These are phyloP conservation scores for Morpho achilles DNA, from an alignment of 2,888 invertebrate genomes.

Conservation along the genomic window DNA sequence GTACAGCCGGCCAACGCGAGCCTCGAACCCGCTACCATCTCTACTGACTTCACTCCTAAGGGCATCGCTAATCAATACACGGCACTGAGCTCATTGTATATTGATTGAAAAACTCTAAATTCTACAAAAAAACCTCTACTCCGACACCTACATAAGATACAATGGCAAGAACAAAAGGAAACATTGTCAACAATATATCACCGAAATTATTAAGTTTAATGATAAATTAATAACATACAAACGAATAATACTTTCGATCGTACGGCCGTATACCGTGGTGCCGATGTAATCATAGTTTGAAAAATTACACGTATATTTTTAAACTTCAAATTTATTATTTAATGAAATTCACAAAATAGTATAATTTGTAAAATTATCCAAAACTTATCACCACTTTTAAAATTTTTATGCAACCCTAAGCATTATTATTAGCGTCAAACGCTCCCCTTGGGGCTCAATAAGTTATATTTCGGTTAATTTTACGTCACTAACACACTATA, in stretches of 20 bases:
- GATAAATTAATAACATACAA: slow-evolving; percentile 43
- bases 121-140: slow-evolving; percentile 67
- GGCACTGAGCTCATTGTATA: slow-evolving; percentile 72
- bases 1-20: slow-evolving; percentile 65
- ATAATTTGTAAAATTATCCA: slow-evolving; percentile 80
- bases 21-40: slow-evolving; percentile 55
- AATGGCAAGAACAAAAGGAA: slow-evolving; percentile 76
- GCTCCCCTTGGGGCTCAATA: slow-evolving; percentile 76
- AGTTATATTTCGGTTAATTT: slow-evolving; percentile 74
- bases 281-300: slow-evolving; percentile 46
- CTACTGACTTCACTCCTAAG: slow-evolving; percentile 66
- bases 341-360: slow-evolving; percentile 77
- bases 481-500: slow-evolving; percentile 77
- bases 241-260: slow-evolving; percentile 55
- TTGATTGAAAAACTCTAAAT: slow-evolving; percentile 72
- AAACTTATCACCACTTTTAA: slow-evolving; percentile 78
- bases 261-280: slow-evolving; percentile 30
- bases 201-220: slow-evolving; percentile 48
- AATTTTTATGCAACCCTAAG: slow-evolving; percentile 77
- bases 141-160: slow-evolving; percentile 72
- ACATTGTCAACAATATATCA: slow-evolving; percentile 61
- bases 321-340: slow-evolving; percentile 63
- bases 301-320: slow-evolving; percentile 50
- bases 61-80: slow-evolving; percentile 49
- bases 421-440: slow-evolving; percentile 75